phyloP scores from a whole-genome alignment of 1,140 invertebrate genomes.

The Pogonus chalceus region DNA sequence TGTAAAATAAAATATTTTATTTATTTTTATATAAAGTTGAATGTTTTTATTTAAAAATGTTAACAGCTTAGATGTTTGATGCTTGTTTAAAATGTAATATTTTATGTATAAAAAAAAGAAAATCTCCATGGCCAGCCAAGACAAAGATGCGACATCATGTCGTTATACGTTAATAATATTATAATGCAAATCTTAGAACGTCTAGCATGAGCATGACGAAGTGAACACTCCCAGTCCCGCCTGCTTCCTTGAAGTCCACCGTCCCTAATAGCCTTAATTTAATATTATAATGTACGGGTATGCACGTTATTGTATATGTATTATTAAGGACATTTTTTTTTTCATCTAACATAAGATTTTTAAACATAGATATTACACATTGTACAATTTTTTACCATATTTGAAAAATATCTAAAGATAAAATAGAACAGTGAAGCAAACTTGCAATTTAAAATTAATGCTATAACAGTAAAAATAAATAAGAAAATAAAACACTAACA shows the following conservation, averaged over 20 bases:
- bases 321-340: too few relatives aligned
- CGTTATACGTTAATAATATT: not conserved
- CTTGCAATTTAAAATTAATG: too few relatives aligned
- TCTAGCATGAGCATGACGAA: not conserved
- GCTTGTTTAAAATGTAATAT: too few relatives aligned
- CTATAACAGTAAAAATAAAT: too few relatives aligned
- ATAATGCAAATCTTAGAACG: not conserved
- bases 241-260: not conserved
- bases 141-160: not conserved
- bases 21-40: not conserved
- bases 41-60: not conserved
- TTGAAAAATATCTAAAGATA: too few relatives aligned
- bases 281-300: not conserved
- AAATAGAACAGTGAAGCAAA: too few relatives aligned
- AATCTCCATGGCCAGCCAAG: not conserved
- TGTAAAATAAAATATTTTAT: not conserved
- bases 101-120: too few relatives aligned
- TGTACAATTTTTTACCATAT: too few relatives aligned
- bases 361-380: too few relatives aligned
- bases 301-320: too few relatives aligned
- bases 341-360: too few relatives aligned
- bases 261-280: not conserved
- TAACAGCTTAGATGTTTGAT: not conserved
- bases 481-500: too few relatives aligned
- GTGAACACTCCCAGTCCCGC: not conserved